Base-by-base conservation (phyloP, 1,140 invertebrate genomes). In the Wasmannia auropunctata region DNA sequence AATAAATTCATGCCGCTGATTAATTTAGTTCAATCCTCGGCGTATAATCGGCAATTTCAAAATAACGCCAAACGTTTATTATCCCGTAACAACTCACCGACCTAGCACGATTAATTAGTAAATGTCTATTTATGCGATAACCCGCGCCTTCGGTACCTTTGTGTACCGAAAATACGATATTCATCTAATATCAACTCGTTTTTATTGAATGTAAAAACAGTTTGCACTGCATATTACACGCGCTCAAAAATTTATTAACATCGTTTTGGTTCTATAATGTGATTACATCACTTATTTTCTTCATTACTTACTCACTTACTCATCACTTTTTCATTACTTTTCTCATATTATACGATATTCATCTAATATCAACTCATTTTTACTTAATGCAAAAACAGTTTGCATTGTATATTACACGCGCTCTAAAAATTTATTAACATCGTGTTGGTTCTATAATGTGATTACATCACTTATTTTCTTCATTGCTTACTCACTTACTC, bases 51-150 rank as follows among this genome's bases (percentile, higher is more conserved):
- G 67, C 51, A 83, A 83, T 83, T 83, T 43, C 67, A 74, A 83
- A 83, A 83, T 83, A 83, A 83, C 51, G n/a, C 79, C 69, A 58
- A 70, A 83, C 67, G 79, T 83, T 74, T 83, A 83, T 83, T 72
- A 83, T 83, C 51, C 79, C 25, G 37, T 81, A 81, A 70, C 79
- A 81, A 83, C 46, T 25, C 16, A 54, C 51, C 67, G 25, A 43
- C 37, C 79, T 58, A 72, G 49, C 63, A 54, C 14, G 54, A 83
- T 83, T 83, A 83, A 83, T 83, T 83, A 83, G 51, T 58, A 58
- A 83, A 83, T 83, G 79, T 83, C 67, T 83, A 74, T 83, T 83
- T 83, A 83, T 83, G 43, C 79, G 67, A 83, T 83, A 83, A 83
- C 67, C 34, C 40, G 8, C 37, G 58, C n/a, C n/a, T n/a, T n/a